Evolutionary conservation across 2,888 invertebrate genomes (phyloP).

Genomic region (Drosophila borborema): DNA sequence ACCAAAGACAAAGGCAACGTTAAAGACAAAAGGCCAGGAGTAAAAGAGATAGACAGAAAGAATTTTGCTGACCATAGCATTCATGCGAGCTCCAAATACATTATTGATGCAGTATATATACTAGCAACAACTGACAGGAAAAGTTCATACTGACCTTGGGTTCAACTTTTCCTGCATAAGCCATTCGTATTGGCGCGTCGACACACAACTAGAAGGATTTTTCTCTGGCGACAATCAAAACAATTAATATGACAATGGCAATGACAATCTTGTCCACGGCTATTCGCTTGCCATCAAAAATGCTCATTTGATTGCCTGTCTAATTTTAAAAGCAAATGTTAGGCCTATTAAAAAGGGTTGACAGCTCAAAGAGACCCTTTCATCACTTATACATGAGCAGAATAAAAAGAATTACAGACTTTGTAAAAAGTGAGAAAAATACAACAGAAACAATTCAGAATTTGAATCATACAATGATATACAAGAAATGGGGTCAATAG

Average conservation of each 20-base stretch:
- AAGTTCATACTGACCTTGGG: slow-evolving; percentile 25
- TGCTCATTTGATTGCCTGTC: slow-evolving; percentile 6
- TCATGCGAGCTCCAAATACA: slow-evolving; percentile 18
- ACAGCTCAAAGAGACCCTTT: slow-evolving; percentile 25
- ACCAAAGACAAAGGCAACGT: neutral
- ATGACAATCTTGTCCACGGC: neutral
- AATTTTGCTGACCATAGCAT: slow-evolving; percentile 10
- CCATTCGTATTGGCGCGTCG: slow-evolving; percentile 13
- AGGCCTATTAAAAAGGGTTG: slow-evolving; percentile 52
- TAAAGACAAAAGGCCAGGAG: neutral
- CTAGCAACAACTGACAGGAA: slow-evolving; percentile 19
- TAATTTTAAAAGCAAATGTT: slow-evolving; percentile 36
- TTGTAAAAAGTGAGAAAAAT: neutral
- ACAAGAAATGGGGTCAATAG: neutral
- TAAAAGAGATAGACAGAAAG: neutral
- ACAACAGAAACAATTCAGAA: neutral
- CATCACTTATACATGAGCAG: neutral
- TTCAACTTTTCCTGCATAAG: slow-evolving; percentile 28
- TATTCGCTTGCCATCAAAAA: neutral
- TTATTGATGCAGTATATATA: slow-evolving; percentile 43
- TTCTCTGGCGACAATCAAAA: slow-evolving; percentile 32
- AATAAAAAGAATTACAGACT: neutral
- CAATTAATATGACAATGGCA: slow-evolving; percentile 37
- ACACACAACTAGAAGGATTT: neutral
- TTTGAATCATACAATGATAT: neutral